Conservation (phyloP, 2,888 invertebrate species). For the Phragmatobia fuliginosa region DNA sequence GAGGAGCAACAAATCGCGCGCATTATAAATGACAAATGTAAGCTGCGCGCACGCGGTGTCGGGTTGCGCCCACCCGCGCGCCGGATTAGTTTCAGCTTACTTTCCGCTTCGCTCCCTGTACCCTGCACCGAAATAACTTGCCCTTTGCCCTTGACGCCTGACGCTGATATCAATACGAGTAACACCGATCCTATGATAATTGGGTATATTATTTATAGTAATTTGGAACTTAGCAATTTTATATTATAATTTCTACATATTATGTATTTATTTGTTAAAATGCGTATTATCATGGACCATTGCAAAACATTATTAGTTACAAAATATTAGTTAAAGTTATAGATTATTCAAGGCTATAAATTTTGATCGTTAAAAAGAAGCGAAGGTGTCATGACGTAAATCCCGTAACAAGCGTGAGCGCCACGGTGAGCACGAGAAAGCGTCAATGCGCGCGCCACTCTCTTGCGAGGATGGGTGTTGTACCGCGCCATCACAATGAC, state of each 20-base stretch:
- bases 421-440: slow-evolving; percentile 31
- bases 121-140: slow-evolving; percentile 61
- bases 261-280: neutral
- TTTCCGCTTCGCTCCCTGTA: slow-evolving; percentile 72
- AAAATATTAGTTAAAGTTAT: neutral
- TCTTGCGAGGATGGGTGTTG: neutral
- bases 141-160: slow-evolving; percentile 78
- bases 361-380: slow-evolving; percentile 35
- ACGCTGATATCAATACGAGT: slow-evolving; percentile 71
- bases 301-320: neutral
- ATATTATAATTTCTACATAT: neutral
- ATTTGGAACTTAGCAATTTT: neutral
- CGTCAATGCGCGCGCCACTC: slow-evolving; percentile 36
- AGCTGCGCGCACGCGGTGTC: slow-evolving; percentile 81
- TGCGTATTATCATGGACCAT: neutral
- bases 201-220: neutral
- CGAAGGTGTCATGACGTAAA: slow-evolving; percentile 44
- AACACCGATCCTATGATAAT: slow-evolving; percentile 25
- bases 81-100: slow-evolving; percentile 84
- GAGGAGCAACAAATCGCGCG: slow-evolving; percentile 86
- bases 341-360: slow-evolving; percentile 36
- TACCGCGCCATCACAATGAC: slow-evolving; percentile 35
- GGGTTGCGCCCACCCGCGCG: slow-evolving; percentile 83
- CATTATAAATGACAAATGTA: slow-evolving; percentile 87
- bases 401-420: slow-evolving; percentile 37